Base-by-base conservation (phyloP, 2,888 invertebrate genomes). In the Geotrupes spiniger region DNA sequence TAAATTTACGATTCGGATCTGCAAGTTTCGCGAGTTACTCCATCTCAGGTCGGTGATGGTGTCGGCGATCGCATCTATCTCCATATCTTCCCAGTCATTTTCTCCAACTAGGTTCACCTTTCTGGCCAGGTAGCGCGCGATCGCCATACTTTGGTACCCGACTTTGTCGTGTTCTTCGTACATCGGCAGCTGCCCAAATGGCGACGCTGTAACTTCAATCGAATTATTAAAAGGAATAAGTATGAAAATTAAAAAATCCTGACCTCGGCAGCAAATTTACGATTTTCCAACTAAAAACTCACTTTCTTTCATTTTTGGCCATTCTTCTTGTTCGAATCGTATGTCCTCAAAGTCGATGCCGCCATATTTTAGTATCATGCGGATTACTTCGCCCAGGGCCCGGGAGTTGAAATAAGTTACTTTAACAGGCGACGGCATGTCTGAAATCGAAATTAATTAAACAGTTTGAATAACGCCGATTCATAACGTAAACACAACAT, bases 111-210 rank as follows among this genome's bases (percentile, higher is more conserved):
- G 66, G 1, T 76, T 77, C 56, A 73, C 76, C 63, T 81, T 75
- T 62, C 76, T 79, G 2, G 80, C 85, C 33, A 84, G 69, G 65
- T 81, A 84, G 16, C 84, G 78, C 17, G 71, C 62, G 48, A 84
- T 80, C 4, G 84, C 78, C 1, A 69, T 44, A 14, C 80, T 79
- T 63, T 84, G 84, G n/a, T 78, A 74, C 52, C 79, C 69, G 54
- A 70, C 62, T 63, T 81, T 81, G 6, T 81, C 84, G 50, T 83
- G 79, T 1, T 83, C 71, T 66, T 80, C 80, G 41, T 85, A 59
- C 0, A 82, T 66, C 0, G 84, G 85, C 51, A 81, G 65, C 63
- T 81, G 80, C 0, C 83, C 82, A 62, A 79, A 82, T 28, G 82
- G 82, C 72, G 76, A 79, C 40, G 73, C 76, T 82, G 65, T 15